Evolutionary conservation across 2,113 vertebrate species (phyloP), one percentile per base, ranked within the genome.

Genomic region (Agapornis roseicollis): DNA sequence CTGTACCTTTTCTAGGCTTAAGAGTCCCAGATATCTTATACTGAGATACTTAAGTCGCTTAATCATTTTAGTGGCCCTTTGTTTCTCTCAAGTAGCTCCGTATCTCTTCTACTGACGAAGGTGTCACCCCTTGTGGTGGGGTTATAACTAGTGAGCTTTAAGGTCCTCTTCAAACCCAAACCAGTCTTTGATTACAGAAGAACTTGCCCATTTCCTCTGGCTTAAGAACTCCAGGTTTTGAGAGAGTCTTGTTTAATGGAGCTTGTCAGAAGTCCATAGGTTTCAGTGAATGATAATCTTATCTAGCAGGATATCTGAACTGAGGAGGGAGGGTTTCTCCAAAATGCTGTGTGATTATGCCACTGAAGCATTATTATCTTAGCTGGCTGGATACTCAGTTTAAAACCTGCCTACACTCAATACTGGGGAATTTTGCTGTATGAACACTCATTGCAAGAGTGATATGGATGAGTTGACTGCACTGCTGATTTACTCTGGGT

Each of bases 301-400:
- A 2, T 70, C 29, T 27, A 68, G 11, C 4, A 76, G 25, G 39
- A 12, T 24, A 50, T 5, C 22, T 84, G 58, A 72, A 41, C 1
- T 52, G 4, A 1, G 10, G 6, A 7, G 13, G 3, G 13, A 25
- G 3, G 5, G n/a, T 42, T 9, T 56, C 7, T 46, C 22, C 19
- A 49, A 91, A 81, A 20, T 23, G 11, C 7, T 6, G 3, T 15
- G 5, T 69, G 8, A 9, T 69, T 41, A 4, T 58, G 27, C 35
- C 44, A 17, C 27, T 37, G n/a, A 70, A 82, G 7, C 6, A 3
- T 46, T 83, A 24, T 47, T 47, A 69, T 49, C 23, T 12, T 72
- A 70, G 6, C 33, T 52, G 46, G 13, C 8, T 50, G 35, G 41
- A 23, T 61, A 83, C 1, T n/a, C 29, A 35, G 50, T 28, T 37